Conservation (phyloP, 2,113 vertebrate species). For the Elephas maximus region DNA sequence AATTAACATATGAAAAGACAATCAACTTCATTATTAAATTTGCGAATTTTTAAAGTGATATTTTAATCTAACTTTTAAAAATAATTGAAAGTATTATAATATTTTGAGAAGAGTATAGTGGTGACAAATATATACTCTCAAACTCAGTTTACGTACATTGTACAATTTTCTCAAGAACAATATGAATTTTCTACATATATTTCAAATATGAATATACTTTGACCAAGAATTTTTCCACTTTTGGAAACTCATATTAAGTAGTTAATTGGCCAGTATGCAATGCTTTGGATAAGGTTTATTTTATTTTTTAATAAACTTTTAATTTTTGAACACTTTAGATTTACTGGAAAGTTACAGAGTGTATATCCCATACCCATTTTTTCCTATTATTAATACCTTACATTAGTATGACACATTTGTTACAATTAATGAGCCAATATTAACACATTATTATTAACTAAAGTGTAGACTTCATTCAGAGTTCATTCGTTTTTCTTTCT, state of each 20-base stretch:
- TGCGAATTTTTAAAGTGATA: background rate
- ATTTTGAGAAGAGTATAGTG: background rate
- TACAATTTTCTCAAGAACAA: background rate
- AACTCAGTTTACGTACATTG: background rate
- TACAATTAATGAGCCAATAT: background rate
- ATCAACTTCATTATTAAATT: background rate
- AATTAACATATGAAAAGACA: background rate
- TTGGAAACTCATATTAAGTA: background rate
- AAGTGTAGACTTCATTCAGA: slow-evolving; percentile 7
- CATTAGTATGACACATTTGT: background rate
- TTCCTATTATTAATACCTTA: background rate
- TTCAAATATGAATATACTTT: background rate
- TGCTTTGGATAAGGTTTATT: background rate
- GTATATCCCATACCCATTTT: background rate
- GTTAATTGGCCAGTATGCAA: background rate
- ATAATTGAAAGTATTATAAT: background rate
- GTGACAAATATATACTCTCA: background rate
- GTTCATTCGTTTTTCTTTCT: background rate
- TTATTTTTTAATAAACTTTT: background rate
- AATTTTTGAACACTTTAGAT: background rate
- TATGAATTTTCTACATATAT: background rate
- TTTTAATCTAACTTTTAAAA: background rate
- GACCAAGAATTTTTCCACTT: background rate
- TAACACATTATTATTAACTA: background rate
- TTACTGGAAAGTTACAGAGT: background rate